Conservation (phyloP, 2,797 vertebrate species). For the Sebastolobus altivelis region DNA sequence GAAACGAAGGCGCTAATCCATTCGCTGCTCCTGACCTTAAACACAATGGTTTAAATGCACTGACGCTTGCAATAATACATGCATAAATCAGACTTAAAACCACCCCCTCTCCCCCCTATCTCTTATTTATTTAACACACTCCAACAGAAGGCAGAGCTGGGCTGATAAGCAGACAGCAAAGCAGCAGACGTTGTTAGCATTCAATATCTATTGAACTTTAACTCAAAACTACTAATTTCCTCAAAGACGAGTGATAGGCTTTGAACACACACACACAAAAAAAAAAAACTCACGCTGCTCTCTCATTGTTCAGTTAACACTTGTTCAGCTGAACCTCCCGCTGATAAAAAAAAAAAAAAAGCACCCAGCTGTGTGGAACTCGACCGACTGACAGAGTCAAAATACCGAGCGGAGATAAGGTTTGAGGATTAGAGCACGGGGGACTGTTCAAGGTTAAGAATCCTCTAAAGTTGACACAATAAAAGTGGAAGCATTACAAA, state of each 20-base stretch:
- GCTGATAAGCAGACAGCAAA: slow-evolving; percentile 48
- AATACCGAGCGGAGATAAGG: slow-evolving; percentile 59
- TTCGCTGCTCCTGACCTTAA: slow-evolving; percentile 29
- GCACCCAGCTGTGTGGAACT: slow-evolving; percentile 27
- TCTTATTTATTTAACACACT: slow-evolving; percentile 34
- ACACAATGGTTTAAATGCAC: slow-evolving; percentile 23
- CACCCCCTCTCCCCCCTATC: slow-evolving; percentile 1
- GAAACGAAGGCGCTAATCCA: slow-evolving; percentile 20
- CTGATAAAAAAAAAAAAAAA: slow-evolving; percentile 58
- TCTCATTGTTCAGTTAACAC: slow-evolving; percentile 53
- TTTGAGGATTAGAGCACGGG: slow-evolving; percentile 50
- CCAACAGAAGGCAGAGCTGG: slow-evolving; percentile 21
- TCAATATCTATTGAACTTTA: slow-evolving; percentile 50
- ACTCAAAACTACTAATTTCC: slow-evolving; percentile 53
- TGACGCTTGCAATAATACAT: slow-evolving; percentile 23
- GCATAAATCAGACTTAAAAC: slow-evolving; percentile 39
- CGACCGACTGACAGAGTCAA: slow-evolving; percentile 41
- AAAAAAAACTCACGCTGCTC: slow-evolving; percentile 4
- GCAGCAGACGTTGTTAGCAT: slow-evolving; percentile 36
- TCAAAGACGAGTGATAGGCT: slow-evolving; percentile 47
- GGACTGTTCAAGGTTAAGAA: slow-evolving; percentile 63
- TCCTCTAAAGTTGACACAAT: slow-evolving; percentile 51
- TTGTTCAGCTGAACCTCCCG: slow-evolving; percentile 41
- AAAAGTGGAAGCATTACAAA: slow-evolving; percentile 48
- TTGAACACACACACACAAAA: slow-evolving; percentile 35